Conservation (phyloP, 92 coral and sea anemone species). For the Meandrina meandrites region DNA sequence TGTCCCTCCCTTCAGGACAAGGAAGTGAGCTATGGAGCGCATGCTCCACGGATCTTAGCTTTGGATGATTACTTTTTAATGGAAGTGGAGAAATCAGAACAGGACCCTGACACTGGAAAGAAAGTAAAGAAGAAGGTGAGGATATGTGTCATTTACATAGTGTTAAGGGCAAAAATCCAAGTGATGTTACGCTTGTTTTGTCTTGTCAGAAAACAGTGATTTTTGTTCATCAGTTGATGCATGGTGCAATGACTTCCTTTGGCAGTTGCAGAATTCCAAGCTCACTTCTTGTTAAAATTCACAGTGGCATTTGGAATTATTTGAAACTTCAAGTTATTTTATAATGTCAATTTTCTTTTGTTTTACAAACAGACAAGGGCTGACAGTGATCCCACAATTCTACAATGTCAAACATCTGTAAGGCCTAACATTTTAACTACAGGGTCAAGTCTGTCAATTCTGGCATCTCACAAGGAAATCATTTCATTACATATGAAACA, state of each 20-base stretch:
- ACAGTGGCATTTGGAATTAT: no score
- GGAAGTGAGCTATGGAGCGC: conserved; percentile 87
- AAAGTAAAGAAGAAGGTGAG: conserved; percentile 85
- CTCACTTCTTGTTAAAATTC: background rate
- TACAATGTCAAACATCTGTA: background rate
- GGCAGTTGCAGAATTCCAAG: no score
- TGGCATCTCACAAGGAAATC: no score
- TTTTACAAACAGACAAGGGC: background rate
- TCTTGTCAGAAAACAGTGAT: background rate
- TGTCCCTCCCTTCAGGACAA: conserved; percentile 64
- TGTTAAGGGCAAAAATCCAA: no score
- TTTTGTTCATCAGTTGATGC: no score
- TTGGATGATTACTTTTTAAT: conserved; percentile 94
- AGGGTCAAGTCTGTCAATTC: no score
- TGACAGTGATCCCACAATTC: background rate
- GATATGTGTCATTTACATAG: background rate
- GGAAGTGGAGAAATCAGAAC: conserved; percentile 86
- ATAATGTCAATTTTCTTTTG: no score
- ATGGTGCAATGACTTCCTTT: no score
- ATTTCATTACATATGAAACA: background rate
- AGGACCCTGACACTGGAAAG: conserved; percentile 95
- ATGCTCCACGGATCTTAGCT: conserved; percentile 90
- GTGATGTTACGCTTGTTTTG: background rate
- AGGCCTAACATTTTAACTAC: background rate
- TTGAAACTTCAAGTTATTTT: no score